These are phyloP conservation scores for Uloborus diversus DNA, from an alignment of 1,140 invertebrate species.

Conservation along the genomic window DNA sequence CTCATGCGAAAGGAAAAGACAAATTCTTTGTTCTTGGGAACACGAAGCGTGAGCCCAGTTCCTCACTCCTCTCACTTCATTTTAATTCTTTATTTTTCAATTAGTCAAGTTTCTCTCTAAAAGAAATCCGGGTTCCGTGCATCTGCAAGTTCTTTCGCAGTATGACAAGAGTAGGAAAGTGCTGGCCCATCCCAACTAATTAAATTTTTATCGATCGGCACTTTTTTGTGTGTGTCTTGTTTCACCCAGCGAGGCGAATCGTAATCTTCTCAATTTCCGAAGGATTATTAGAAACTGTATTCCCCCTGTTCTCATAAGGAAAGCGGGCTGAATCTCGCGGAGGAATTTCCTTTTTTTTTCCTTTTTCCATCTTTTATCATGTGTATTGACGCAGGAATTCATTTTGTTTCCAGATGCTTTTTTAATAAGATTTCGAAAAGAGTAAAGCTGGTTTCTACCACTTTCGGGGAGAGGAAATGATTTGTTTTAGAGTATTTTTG, in stretches of 20 bases:
- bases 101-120: constrained; percentile 3
- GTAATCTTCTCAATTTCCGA: constrained; percentile 42
- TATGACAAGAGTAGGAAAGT: neutral
- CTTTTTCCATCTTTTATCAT: constrained; percentile 6
- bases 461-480: too few relatives aligned
- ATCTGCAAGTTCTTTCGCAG: neutral
- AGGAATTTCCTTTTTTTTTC: neutral
- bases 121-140: neutral
- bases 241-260: neutral
- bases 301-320: neutral
- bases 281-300: constrained; percentile 39
- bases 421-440: neutral
- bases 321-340: neutral
- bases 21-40: too few relatives aligned
- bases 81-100: constrained; percentile 26
- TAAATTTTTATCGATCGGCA: constrained; percentile 50
- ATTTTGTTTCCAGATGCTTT: constrained; percentile 10
- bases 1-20: too few relatives aligned
- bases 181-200: constrained; percentile 29
- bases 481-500: too few relatives aligned
- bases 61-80: neutral
- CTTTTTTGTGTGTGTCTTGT: neutral
- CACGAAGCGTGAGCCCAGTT: too few relatives aligned
- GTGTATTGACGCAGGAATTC: neutral
- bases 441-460: neutral